A percentile compares a stretch with the other conserved stretches of the same genome.
These are phyloP conservation scores for Fundulus diaphanus DNA, from an alignment of 2,797 vertebrate species.

Conservation along the genomic window DNA sequence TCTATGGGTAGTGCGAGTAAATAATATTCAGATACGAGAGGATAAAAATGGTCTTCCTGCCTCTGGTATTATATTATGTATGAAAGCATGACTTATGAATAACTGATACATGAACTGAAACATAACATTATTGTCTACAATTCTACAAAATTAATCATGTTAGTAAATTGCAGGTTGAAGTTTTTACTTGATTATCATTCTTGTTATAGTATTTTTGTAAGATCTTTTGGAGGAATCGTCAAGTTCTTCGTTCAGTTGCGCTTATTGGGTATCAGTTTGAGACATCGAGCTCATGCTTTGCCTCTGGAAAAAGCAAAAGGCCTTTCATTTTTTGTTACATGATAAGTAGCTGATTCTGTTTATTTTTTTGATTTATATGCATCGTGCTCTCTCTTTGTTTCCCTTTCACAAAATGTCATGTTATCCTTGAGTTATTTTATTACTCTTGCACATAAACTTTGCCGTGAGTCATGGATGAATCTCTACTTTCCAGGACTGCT, in stretches of 20 bases:
- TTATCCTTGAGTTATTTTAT: constrained; percentile 42
- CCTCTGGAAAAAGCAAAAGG: constrained; percentile 20
- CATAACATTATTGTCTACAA: not conserved
- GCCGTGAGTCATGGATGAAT: constrained; percentile 44
- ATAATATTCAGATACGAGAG: not conserved
- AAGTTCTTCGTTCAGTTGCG: not conserved
- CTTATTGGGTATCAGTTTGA: not conserved
- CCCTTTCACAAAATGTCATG: constrained; percentile 37
- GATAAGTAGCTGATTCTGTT: constrained; percentile 7
- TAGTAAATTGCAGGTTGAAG: not conserved
- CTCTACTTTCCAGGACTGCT: constrained; percentile 30
- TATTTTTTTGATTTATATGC: constrained; percentile 28
- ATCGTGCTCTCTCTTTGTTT: constrained; percentile 44
- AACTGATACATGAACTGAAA: not conserved
- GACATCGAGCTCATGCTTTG: constrained; percentile 5
- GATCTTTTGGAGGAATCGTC: not conserved
- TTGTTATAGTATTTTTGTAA: not conserved
- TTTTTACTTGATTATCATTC: not conserved
- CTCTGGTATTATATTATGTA: not conserved
- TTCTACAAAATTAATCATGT: not conserved
- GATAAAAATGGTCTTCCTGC: not conserved
- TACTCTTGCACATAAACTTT: constrained; percentile 38
- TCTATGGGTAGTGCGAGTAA: not conserved
- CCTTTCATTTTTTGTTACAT: constrained; percentile 11
- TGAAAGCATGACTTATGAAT: not conserved